These are phyloP conservation scores for Calliphora vicina DNA, from an alignment of 1,140 invertebrate genomes.

Conservation along the genomic window DNA sequence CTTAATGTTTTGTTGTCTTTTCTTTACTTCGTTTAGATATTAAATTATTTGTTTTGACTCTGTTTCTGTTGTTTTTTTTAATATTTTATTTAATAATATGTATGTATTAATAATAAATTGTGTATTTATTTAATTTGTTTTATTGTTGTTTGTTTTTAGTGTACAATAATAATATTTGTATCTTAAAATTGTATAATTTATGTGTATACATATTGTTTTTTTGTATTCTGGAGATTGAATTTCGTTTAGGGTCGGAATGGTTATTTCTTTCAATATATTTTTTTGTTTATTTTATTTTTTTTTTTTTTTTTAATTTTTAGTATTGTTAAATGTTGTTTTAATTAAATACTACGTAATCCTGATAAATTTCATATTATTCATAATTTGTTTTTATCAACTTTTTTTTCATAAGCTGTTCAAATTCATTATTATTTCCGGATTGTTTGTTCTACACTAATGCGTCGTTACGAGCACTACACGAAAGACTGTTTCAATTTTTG, in stretches of 20 bases:
- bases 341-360: not conserved
- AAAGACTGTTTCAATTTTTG: not conserved
- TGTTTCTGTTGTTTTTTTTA: not conserved
- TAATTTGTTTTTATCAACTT: not conserved
- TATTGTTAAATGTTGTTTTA: not conserved
- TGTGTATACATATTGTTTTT: not conserved
- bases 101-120: not conserved
- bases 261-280: not conserved
- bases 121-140: not conserved
- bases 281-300: not conserved
- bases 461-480: not conserved
- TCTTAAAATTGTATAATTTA: not conserved
- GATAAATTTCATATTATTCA: not conserved
- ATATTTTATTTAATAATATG: not conserved
- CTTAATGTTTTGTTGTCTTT: not conserved
- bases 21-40: too few species aligned
- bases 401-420: not conserved
- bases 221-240: not conserved
- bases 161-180: not conserved
- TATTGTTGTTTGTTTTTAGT: too few species aligned
- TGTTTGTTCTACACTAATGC: not conserved
- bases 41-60: not conserved
- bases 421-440: not conserved
- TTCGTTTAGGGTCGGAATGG: not conserved
- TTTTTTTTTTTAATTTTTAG: not conserved